phyloP scores from a whole-genome alignment of 2,797 vertebrate genomes.

The Tokudaia muenninki region DNA sequence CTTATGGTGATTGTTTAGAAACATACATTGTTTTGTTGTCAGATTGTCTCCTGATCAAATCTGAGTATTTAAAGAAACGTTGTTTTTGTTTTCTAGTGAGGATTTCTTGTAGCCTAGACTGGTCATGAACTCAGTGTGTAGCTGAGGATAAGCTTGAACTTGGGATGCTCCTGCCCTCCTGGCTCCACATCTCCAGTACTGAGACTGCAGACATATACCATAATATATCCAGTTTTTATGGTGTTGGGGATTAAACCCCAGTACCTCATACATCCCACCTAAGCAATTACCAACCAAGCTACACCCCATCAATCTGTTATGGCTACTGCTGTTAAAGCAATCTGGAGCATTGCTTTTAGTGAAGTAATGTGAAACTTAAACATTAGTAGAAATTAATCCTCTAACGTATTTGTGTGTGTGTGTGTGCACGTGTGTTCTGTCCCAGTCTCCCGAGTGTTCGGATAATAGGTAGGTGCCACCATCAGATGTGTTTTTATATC shows the following conservation, averaged over 20 bases:
- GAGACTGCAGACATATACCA: too few species aligned
- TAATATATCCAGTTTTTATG: neutral
- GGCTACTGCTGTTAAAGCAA: neutral
- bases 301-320: neutral
- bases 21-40: neutral
- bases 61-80: neutral
- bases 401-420: neutral
- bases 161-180: neutral
- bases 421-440: neutral
- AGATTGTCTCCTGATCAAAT: neutral
- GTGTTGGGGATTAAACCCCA: neutral
- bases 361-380: neutral
- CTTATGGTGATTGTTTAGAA: neutral
- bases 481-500: neutral
- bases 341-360: neutral
- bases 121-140: neutral
- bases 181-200: too few species aligned
- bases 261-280: neutral
- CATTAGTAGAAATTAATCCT: neutral
- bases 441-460: neutral
- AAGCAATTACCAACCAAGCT: neutral
- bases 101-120: neutral
- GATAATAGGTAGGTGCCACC: neutral
- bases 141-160: neutral
- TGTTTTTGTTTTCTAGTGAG: neutral